Base-by-base conservation (phyloP, 2,888 invertebrate species). In the Papilio demoleus region DNA sequence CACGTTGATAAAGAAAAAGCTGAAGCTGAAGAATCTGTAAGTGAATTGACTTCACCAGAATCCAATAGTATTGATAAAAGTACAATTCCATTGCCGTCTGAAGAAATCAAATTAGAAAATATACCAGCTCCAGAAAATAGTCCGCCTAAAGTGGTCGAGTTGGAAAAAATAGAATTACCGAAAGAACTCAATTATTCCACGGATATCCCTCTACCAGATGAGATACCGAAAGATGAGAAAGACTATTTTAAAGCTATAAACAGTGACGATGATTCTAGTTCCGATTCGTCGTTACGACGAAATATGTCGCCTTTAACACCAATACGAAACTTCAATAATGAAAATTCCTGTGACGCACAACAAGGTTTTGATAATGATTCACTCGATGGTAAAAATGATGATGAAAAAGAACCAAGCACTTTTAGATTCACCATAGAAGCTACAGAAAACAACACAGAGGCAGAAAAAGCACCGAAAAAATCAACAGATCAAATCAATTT, bases 221-320 rank as follows among this genome's bases (percentile, higher is more conserved):
- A 88, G 70, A 72, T 74, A 31, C 74, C 68, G 3, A 80, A 79
- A 68, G 70, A 75, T 12, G 84, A 85, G 4, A 85, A 83, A 70
- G 84, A 86, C 6, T 85, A 77, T 72, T 90, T 90, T 62, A 92
- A 90, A 79, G 83, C 89, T 9, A 76, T 87, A 3, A 79, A 77
- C 63, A 91, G 86, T 74, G 90, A 90, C 34, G 87, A 89, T 53
- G 90, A 88, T 38, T 87, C 89, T 0, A 92, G 90, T 73, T 91
- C 90, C 1, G 88, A 88, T 75, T 90, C 91, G 0, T 90, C 90
- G 19, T 73, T 93, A 11, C 79, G 84, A 70, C 83, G 92, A 72
- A 92, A 93, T 64, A 90, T 93, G 90, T 93, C 92, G 3, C 92
- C 92, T 1, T 76, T 93, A 34, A 93, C 92, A 5, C 92, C 92